Evolutionary conservation across 2,797 vertebrate genomes (phyloP).

Genomic region (Neosilurus hyrtlii): DNA sequence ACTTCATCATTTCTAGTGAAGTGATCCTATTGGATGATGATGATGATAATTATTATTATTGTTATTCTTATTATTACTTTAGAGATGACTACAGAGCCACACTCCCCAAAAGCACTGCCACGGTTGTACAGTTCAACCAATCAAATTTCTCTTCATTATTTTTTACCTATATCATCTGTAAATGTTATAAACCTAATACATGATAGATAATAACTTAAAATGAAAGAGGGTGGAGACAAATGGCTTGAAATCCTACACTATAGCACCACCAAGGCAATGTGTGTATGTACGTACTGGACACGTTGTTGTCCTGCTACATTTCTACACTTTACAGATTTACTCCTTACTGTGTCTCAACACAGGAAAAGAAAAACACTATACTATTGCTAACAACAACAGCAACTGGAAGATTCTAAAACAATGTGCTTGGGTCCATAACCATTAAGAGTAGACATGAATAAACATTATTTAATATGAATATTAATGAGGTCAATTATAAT

Average conservation of each 20-base stretch:
- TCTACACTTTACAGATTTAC: not conserved
- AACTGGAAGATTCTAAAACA: not conserved
- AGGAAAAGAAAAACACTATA: not conserved
- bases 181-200: not conserved
- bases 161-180: not conserved
- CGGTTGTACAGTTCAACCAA: not conserved
- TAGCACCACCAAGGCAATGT: not conserved
- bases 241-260: not conserved
- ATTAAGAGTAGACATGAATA: conserved; percentile 19
- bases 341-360: conserved; percentile 7
- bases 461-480: conserved; percentile 5
- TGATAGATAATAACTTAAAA: not conserved
- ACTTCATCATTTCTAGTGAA: not conserved
- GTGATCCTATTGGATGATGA: not conserved
- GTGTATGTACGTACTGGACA: not conserved
- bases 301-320: not conserved
- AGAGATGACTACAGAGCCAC: not conserved
- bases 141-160: not conserved
- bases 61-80: too few relatives aligned
- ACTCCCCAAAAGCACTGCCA: not conserved
- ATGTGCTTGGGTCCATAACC: conserved; percentile 16
- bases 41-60: too few relatives aligned
- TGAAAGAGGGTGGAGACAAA: not conserved
- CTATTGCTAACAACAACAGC: not conserved
- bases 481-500: conserved; percentile 28